Conservation (phyloP, 2,113 vertebrate genomes). For the Crotophaga sulcirostris region DNA sequence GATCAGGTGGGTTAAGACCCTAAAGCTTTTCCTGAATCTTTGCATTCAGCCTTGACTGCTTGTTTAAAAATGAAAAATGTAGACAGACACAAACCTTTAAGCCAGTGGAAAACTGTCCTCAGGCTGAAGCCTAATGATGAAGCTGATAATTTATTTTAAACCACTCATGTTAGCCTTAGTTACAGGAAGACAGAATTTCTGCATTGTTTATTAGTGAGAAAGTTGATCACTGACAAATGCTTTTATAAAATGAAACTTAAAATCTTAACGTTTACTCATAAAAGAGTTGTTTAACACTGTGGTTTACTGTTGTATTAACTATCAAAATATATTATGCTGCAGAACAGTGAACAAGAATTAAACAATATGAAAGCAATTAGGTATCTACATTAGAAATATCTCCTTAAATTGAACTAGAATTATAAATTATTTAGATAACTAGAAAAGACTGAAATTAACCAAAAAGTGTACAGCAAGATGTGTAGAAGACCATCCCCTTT, state of each 20-base stretch:
- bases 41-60: slow-evolving; percentile 8
- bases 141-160: background rate
- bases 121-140: background rate
- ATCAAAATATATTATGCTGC: background rate
- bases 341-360: background rate
- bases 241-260: background rate
- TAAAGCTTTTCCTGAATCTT: background rate
- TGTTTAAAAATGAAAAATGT: slow-evolving; percentile 29
- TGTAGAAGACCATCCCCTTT: background rate
- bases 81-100: background rate
- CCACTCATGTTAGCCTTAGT: background rate
- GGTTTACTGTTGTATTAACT: background rate
- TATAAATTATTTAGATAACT: background rate
- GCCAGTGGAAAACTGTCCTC: background rate
- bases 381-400: background rate
- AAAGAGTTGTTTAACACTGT: background rate
- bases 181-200: background rate
- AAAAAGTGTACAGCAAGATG: accelerated
- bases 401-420: background rate
- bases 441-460: background rate
- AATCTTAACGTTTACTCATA: background rate
- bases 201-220: background rate
- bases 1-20: background rate
- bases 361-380: background rate
- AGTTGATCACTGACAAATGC: background rate